A percentile compares a stretch with the other conserved stretches of the same genome.
Evolutionary conservation across 2,888 invertebrate genomes (phyloP).

Genomic region (Aquatica leii): DNA sequence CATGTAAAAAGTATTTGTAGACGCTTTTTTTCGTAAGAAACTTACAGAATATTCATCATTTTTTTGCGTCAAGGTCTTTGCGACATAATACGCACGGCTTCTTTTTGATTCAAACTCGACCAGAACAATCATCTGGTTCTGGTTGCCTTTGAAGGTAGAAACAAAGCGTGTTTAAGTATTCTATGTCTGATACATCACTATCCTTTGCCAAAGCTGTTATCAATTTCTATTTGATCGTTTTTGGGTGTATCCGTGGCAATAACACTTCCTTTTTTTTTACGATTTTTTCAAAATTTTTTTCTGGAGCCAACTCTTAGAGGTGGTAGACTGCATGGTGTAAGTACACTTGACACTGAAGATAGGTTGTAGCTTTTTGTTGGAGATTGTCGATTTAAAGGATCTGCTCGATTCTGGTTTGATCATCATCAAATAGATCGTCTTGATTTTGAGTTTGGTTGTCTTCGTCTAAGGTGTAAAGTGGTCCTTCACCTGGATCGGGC

Average conservation of each 20-base stretch:
- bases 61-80: background rate
- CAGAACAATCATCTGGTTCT: too few relatives aligned
- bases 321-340: background rate
- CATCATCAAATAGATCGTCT: background rate
- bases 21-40: conserved; percentile 1
- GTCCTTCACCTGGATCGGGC: background rate
- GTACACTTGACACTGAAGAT: background rate
- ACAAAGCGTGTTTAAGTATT: background rate
- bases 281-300: background rate
- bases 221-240: background rate
- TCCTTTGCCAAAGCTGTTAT: too few relatives aligned
- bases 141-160: too few relatives aligned
- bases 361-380: background rate
- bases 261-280: background rate
- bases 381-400: background rate
- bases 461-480: too few relatives aligned
- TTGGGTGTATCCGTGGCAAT: background rate
- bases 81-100: background rate
- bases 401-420: too few relatives aligned
- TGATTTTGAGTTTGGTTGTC: background rate
- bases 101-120: too few relatives aligned
- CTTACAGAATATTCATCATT: background rate
- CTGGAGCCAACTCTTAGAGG: background rate
- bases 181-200: too few relatives aligned
- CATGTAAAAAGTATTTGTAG: background rate